Evolutionary conservation across 92 coral and sea anemone species (phyloP).

Genomic region (Zoanthus gigantus): DNA sequence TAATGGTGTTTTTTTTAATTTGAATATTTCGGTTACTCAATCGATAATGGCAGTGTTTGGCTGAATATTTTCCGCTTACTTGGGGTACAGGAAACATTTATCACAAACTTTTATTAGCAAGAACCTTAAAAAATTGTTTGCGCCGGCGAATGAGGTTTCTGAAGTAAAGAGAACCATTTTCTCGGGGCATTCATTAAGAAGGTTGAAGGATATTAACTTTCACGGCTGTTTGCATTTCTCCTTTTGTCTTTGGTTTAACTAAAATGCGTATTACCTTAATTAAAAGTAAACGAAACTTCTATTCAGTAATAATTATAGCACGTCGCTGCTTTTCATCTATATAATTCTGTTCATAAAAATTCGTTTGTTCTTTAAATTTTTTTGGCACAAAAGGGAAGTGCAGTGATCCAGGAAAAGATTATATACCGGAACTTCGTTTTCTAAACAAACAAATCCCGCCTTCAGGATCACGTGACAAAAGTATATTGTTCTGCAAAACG

Average conservation of each 20-base stretch:
- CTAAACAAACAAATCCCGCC: conserved; percentile 3
- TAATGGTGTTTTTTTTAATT: neutral
- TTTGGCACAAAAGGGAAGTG: neutral
- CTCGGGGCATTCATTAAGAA: neutral
- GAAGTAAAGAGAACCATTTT: neutral
- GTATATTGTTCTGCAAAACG: neutral
- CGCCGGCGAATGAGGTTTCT: neutral
- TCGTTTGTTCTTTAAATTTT: neutral
- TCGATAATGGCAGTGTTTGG: neutral
- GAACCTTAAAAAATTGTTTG: neutral
- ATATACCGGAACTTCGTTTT: neutral
- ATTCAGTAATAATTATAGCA: neutral
- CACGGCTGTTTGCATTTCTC: neutral
- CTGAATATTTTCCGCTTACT: neutral
- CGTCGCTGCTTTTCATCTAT: neutral
- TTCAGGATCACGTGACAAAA: neutral
- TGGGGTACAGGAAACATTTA: neutral
- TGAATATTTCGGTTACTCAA: neutral
- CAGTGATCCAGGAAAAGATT: neutral
- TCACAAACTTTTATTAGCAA: neutral
- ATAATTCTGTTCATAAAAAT: neutral
- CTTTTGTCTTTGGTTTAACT: neutral
- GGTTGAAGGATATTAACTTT: neutral
- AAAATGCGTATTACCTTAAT: neutral
- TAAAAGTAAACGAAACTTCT: neutral